A percentile compares a stretch with the other conserved stretches of the same genome.
These are phyloP conservation scores for Masnerella sp. DNA, from an alignment of 2,888 invertebrate species.

Conservation along the genomic window DNA sequence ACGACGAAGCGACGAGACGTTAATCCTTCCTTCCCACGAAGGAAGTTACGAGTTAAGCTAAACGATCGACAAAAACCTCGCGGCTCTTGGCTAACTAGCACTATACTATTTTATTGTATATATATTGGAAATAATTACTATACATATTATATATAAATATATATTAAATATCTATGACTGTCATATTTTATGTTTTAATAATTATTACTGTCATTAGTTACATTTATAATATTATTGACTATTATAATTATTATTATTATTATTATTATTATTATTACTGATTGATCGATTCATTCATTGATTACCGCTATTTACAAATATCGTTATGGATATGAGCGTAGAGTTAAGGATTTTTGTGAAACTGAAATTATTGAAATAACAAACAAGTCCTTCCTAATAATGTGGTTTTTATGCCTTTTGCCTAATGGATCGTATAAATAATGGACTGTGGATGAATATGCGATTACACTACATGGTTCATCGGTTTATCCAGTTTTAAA, in stretches of 20 bases:
- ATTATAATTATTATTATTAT: conserved; percentile 57
- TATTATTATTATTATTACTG: conserved; percentile 57
- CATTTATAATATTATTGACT: conserved; percentile 58
- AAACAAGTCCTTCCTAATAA: conserved; percentile 67
- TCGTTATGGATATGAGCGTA: conserved; percentile 59
- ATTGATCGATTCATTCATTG: conserved; percentile 38
- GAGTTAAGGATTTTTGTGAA: conserved; percentile 63
- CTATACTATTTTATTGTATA: conserved; percentile 73
- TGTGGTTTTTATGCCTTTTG: conserved; percentile 69
- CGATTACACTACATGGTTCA: conserved; percentile 15
- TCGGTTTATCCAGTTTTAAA: conserved; percentile 29
- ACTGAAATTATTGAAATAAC: conserved; percentile 23
- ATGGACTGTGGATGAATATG: conserved; percentile 33
- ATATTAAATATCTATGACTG: conserved; percentile 70
- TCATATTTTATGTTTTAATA: conserved; percentile 65
- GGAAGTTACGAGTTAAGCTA: conserved; percentile 53
- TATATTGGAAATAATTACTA: conserved; percentile 67
- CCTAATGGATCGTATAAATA: conserved; percentile 61
- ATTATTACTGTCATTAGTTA: conserved; percentile 63
- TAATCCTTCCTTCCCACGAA: conserved; percentile 57
- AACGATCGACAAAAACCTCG: conserved; percentile 65
- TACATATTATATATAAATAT: conserved; percentile 66
- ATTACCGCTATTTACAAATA: conserved; percentile 59
- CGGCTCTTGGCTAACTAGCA: conserved; percentile 69
- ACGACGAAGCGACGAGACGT: conserved; percentile 41